These are phyloP conservation scores for Aphis gossypii DNA, from an alignment of 1,140 invertebrate genomes.

Conservation along the genomic window DNA sequence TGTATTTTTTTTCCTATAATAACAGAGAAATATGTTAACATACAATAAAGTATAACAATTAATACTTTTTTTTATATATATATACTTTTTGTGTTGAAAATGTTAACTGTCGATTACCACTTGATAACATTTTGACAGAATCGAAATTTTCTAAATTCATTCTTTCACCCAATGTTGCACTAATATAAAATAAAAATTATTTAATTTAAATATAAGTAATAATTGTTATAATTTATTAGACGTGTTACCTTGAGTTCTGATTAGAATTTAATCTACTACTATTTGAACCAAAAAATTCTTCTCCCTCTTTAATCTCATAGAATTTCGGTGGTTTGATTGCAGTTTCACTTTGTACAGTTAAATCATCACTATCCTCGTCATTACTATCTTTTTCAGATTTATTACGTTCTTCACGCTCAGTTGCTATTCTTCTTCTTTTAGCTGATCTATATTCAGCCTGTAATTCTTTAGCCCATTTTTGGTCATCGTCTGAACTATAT, in stretches of 20 bases:
- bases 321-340: slow-evolving; percentile 67
- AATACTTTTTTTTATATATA: not conserved
- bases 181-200: slow-evolving; percentile 20
- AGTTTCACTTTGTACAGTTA: slow-evolving; percentile 61
- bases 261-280: not conserved
- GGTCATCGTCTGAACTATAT: slow-evolving; percentile 77
- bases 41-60: not conserved
- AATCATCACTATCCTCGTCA: slow-evolving; percentile 64
- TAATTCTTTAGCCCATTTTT: slow-evolving; percentile 79
- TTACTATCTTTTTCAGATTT: slow-evolving; percentile 63
- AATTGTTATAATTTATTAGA: slow-evolving; percentile 60
- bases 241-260: slow-evolving; percentile 31
- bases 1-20: slow-evolving; percentile 57
- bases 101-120: slow-evolving; percentile 61
- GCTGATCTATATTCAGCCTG: slow-evolving; percentile 72
- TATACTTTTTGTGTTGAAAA: slow-evolving; percentile 60
- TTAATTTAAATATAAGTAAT: not conserved
- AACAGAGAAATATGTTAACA: slow-evolving; percentile 16
- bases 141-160: slow-evolving; percentile 58
- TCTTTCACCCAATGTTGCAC: slow-evolving; percentile 60
- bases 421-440: slow-evolving; percentile 64
- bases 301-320: slow-evolving; percentile 72
- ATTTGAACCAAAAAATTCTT: slow-evolving; percentile 69
- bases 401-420: slow-evolving; percentile 64
- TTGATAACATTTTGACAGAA: slow-evolving; percentile 59